Evolutionary conservation across 23 tunicate species (phyloP).

Genomic region (Ascidia mentula): DNA sequence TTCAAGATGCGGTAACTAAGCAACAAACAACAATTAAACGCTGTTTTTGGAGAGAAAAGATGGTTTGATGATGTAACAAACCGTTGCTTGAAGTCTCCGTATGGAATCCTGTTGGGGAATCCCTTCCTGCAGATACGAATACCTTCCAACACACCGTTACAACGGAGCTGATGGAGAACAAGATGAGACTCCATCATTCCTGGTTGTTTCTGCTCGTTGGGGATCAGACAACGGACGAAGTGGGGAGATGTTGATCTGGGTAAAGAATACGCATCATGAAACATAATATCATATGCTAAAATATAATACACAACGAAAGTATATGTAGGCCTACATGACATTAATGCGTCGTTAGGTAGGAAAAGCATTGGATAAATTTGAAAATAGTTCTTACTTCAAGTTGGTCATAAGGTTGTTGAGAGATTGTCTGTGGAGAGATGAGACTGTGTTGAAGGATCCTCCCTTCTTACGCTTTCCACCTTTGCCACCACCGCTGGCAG

Average conservation of each 20-base stretch:
- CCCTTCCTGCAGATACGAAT: constrained; percentile 99
- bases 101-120: constrained; percentile 97
- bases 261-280: no score
- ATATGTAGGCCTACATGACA: no score
- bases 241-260: constrained; percentile 95
- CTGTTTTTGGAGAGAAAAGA: no score
- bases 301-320: no score
- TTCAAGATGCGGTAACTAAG: constrained; percentile 87
- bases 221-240: constrained; percentile 98
- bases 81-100: constrained; percentile 95
- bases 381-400: constrained; percentile 36
- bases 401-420: constrained; percentile 92
- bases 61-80: neutral
- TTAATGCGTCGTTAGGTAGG: no score
- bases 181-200: constrained; percentile 93
- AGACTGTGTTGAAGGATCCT: constrained; percentile 92
- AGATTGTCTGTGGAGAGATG: constrained; percentile 86
- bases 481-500: constrained; percentile 81
- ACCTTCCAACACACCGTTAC: constrained; percentile 99
- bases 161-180: constrained; percentile 93
- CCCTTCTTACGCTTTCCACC: constrained; percentile 98
- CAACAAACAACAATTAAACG: no score
- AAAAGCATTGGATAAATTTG: neutral
- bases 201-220: constrained; percentile 89
- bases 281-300: no score